Evolutionary conservation across 2,888 invertebrate species (phyloP), one percentile per base, ranked within the genome.

Genomic region (Drosophila flavopinicola): DNA sequence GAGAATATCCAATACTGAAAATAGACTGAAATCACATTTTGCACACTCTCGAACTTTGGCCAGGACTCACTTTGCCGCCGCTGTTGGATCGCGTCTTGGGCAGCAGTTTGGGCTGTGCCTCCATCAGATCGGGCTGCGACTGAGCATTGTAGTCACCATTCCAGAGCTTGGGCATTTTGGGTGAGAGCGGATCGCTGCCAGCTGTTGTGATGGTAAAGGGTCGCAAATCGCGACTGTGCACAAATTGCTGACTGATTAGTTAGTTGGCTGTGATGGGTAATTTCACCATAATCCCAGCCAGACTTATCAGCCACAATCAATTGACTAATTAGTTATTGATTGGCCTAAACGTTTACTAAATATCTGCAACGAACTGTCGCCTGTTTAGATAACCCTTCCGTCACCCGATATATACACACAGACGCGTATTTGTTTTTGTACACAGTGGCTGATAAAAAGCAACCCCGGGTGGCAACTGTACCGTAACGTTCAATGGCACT

Each of bases 1-100:
- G 90, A 90, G 68, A 90, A 76, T 87, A 90, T 86, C 88, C 89
- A 89, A 72, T 89, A 87, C 90, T 90, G 61, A 32, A 42, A 63
- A 37, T 1, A n/a, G 9, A 4, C 9, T 25, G n/a, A n/a, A n/a
- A n/a, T n/a, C n/a, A n/a, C n/a, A n/a, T n/a, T n/a, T n/a, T n/a
- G n/a, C n/a, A n/a, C n/a, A n/a, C n/a, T n/a, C n/a, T n/a, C n/a
- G n/a, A n/a, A n/a, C n/a, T 17, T 10, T 11, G 2, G 1, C 1
- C 6, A 6, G 0, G 9, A 75, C 74, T 77, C 37, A 89, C 90
- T 76, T 89, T 89, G 56, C 76, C 79, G 27, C 66, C 75, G 20
- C 75, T 87, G 13, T 52, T 47, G 13, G 82, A 78, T 6, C 85
- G 85, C 0, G 76, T 17, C 39, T 82, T 87, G 13, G 87, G 63